These are phyloP conservation scores for Radopholus similis DNA, from an alignment of 1,140 invertebrate species.

Conservation along the genomic window DNA sequence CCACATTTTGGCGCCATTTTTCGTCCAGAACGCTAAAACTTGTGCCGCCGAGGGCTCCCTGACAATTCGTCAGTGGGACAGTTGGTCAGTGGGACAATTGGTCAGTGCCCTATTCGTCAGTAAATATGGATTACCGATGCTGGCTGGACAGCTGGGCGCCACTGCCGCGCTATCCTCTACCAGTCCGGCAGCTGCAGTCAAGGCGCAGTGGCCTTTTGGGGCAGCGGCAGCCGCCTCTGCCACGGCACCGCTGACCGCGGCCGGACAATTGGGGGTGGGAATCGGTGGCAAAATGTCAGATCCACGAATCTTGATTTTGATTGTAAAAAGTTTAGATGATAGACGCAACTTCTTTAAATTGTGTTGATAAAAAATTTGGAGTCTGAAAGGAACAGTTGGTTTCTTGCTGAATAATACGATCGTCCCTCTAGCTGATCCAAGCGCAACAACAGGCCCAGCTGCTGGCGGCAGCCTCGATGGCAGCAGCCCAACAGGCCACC, in stretches of 20 bases:
- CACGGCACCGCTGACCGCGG: neutral
- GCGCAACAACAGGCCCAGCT: slow-evolving; percentile 38
- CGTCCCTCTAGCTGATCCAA: slow-evolving; percentile 20
- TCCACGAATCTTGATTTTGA: no score
- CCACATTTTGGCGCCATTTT: no score
- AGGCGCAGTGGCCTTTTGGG: no score
- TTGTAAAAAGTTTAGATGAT: no score
- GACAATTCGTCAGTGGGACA: no score
- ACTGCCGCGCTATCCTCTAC: neutral
- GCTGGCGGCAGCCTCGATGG: slow-evolving; percentile 19
- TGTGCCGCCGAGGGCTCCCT: no score
- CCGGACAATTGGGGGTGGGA: slow-evolving; percentile 12
- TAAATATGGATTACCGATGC: no score
- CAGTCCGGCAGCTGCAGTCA: neutral
- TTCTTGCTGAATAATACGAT: neutral
- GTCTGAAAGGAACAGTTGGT: neutral
- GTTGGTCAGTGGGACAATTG: no score
- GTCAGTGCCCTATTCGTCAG: no score
- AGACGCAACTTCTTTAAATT: no score
- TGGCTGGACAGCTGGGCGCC: slow-evolving; percentile 61
- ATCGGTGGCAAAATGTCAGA: no score
- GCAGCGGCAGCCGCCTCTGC: slow-evolving; percentile 1
- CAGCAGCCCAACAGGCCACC: neutral
- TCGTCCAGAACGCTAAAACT: no score
- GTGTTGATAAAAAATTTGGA: neutral